Evolutionary conservation across 2,797 vertebrate species (phyloP).

Genomic region (Enteromius treurensis): DNA sequence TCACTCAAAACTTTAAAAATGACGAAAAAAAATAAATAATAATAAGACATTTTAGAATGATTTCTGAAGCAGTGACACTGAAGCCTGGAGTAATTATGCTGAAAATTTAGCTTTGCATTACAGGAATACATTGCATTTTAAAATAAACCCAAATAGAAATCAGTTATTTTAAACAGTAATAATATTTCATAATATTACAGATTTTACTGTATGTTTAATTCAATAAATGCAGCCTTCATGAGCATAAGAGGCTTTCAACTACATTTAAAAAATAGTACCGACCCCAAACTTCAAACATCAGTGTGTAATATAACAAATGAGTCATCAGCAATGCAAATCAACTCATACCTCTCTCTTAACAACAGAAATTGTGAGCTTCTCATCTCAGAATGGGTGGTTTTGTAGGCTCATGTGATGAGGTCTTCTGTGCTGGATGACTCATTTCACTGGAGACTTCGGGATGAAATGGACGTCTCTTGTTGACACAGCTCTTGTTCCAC

Average conservation of each 20-base stretch:
- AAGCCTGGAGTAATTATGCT: background rate
- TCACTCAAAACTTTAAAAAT: background rate
- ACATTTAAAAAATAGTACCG: background rate
- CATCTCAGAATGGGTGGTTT: background rate
- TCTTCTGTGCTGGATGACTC: background rate
- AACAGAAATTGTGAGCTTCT: background rate
- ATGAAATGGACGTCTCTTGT: slow-evolving; percentile 28
- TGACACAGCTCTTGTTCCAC: slow-evolving; percentile 37
- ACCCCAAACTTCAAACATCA: background rate
- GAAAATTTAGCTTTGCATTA: background rate
- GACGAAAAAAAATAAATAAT: no score
- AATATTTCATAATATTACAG: no score
- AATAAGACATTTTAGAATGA: background rate
- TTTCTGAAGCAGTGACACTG: background rate
- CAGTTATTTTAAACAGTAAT: background rate
- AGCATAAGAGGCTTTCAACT: background rate
- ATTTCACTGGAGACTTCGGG: slow-evolving; percentile 40
- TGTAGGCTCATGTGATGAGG: background rate
- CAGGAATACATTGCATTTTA: background rate
- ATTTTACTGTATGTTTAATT: background rate
- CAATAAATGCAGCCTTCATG: background rate
- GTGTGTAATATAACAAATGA: background rate
- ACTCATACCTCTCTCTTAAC: slow-evolving; percentile 10
- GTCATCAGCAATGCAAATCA: background rate
- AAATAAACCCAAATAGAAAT: background rate